Evolutionary conservation across 2,888 invertebrate genomes (phyloP).

Genomic region (Drosophila buzzatii): DNA sequence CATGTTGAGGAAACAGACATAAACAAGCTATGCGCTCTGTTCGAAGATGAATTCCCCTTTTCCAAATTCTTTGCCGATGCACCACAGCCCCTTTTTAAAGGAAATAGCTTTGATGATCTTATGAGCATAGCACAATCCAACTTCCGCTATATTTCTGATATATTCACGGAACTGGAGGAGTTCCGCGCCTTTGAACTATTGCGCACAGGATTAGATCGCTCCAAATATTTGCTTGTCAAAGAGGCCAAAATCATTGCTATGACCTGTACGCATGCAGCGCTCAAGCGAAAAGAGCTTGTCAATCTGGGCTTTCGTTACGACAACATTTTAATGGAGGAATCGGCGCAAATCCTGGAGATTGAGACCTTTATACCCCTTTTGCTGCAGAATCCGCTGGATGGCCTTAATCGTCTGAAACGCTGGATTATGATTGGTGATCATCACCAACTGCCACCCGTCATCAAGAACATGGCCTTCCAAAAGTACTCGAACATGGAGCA

Average conservation of each 20-base stretch:
- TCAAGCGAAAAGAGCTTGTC: slow-evolving; percentile 97
- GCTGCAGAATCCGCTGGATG: slow-evolving; percentile 99
- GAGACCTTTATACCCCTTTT: slow-evolving; percentile 99
- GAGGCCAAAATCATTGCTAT: slow-evolving; percentile 99
- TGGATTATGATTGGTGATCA: slow-evolving; percentile 99
- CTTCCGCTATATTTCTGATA: slow-evolving; percentile 96
- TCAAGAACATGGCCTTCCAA: slow-evolving; percentile 99
- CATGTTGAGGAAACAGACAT: slow-evolving; percentile 47
- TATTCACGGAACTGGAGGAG: slow-evolving; percentile 98
- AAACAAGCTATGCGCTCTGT: slow-evolving; percentile 81
- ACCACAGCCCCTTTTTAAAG: slow-evolving; percentile 96
- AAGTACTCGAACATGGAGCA: slow-evolving; percentile 99
- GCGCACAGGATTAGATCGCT: slow-evolving; percentile 97
- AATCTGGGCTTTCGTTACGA: slow-evolving; percentile 98
- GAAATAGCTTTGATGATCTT: slow-evolving; percentile 91
- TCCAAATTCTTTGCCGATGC: slow-evolving; percentile 96
- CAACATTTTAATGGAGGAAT: slow-evolving; percentile 99
- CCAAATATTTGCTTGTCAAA: slow-evolving; percentile 97
- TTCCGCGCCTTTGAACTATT: slow-evolving; percentile 99
- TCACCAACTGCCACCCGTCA: slow-evolving; percentile 99
- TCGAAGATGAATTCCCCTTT: slow-evolving; percentile 96
- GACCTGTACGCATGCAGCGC: slow-evolving; percentile 99
- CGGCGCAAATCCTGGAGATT: slow-evolving; percentile 99
- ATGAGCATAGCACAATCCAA: slow-evolving; percentile 96
- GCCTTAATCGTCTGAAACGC: slow-evolving; percentile 96